A percentile compares a stretch with the other conserved stretches of the same genome.
Evolutionary conservation across 35 echinoderm and acorn worm species (phyloP).

Genomic region (Patiria miniata): DNA sequence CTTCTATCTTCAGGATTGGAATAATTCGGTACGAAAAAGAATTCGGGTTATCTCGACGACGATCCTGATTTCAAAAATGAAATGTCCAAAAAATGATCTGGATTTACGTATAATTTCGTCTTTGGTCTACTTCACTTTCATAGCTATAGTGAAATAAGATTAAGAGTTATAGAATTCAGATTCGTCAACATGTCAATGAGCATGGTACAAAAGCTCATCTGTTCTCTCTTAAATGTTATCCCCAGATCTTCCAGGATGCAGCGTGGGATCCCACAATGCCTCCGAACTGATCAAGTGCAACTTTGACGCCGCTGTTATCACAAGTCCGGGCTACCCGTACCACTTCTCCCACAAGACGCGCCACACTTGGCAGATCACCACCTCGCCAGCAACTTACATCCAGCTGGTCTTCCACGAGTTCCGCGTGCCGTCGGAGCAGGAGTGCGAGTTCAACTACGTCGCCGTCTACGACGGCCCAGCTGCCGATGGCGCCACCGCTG

Average conservation of each 20-base stretch:
- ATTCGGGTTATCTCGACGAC: no score
- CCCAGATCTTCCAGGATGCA: constrained; percentile 63
- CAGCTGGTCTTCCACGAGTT: constrained; percentile 56
- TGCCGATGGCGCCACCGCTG: not conserved
- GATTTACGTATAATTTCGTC: no score
- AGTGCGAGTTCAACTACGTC: constrained; percentile 26
- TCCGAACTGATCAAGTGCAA: constrained; percentile 14
- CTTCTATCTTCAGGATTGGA: no score
- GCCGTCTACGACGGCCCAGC: not conserved
- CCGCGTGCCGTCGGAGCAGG: constrained; percentile 37
- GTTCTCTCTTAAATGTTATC: not conserved
- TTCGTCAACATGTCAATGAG: no score
- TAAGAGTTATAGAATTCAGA: no score
- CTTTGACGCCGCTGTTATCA: constrained; percentile 40
- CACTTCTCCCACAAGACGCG: not conserved
- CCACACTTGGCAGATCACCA: constrained; percentile 62
- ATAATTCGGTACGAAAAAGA: no score
- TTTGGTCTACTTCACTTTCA: no score
- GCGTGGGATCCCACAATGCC: constrained; percentile 31
- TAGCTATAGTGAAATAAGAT: no score
- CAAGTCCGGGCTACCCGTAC: constrained; percentile 54
- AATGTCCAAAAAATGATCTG: no score
- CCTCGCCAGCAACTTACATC: constrained; percentile 52
- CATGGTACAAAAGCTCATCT: no score
- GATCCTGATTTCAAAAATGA: no score